These are phyloP conservation scores for Epicauta chinensis DNA, from an alignment of 1,140 invertebrate genomes.

Conservation along the genomic window DNA sequence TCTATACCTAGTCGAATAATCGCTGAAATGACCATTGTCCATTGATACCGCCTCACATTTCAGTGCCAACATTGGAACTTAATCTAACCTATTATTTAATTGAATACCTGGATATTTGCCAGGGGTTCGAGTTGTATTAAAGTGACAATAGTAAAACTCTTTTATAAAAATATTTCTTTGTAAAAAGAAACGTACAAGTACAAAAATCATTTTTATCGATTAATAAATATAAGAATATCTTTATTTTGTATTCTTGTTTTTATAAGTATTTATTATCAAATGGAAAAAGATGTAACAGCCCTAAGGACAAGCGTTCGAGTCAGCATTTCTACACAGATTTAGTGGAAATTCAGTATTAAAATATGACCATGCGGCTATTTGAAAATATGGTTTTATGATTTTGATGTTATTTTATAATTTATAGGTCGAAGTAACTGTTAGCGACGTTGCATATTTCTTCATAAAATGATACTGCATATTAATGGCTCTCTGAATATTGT, in stretches of 20 bases:
- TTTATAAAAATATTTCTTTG: constrained; percentile 13
- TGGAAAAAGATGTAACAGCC: background rate
- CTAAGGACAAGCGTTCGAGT: background rate
- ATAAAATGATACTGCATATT: constrained; percentile 13
- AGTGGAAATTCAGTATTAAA: constrained; percentile 8
- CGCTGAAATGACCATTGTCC: too few relatives aligned
- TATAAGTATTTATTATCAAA: constrained; percentile 1
- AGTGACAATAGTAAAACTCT: constrained; percentile 9
- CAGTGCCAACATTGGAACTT: too few relatives aligned
- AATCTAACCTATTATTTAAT: constrained; percentile 33
- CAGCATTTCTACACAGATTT: background rate
- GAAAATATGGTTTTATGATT: constrained; percentile 19
- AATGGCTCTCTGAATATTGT: constrained; percentile 10
- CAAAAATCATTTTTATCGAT: too few relatives aligned
- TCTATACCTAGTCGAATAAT: too few relatives aligned
- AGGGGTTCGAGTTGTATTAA: constrained; percentile 18
- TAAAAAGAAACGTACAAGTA: constrained; percentile 5
- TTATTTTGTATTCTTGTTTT: too few relatives aligned
- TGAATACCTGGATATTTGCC: constrained; percentile 27
- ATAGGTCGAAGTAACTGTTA: constrained; percentile 10
- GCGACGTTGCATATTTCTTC: constrained; percentile 16
- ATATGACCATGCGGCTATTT: constrained; percentile 11
- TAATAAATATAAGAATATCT: too few relatives aligned
- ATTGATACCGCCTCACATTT: too few relatives aligned
- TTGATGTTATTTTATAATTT: constrained; percentile 19